Evolutionary conservation across 1,140 invertebrate species (phyloP), one percentile per base, ranked within the genome.

Genomic region (Mesaphorura yosii): DNA sequence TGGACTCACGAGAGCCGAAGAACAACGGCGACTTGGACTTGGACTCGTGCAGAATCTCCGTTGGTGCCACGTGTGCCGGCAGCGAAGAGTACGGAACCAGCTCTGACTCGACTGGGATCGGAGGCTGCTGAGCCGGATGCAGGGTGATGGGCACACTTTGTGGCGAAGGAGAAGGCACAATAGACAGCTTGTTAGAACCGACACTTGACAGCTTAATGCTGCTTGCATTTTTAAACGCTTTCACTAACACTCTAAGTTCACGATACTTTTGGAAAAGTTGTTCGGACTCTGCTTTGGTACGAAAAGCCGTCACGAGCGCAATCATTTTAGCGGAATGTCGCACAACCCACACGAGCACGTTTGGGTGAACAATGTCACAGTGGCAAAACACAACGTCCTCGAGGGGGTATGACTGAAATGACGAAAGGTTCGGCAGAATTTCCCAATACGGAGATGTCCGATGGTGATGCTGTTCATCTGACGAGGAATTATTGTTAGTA

Each of bases 371-470:
- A 10, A 52, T 27, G 49, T 62, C 60, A 34, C 57, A 58, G 45
- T 62, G 60, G 41, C 60, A 62, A 38, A 62, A 62, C 26, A 62
- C 54, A 10, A 62, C 57, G 29, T 62, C 60, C 28, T 62, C 54
- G 28, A 62, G 57, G 19, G 57, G 54, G 28, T 62, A 62, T n/a
- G 57, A 62, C 27, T 62, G 57, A 38, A 59, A 59, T 15, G 51
- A 57, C n/a, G 50, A 54, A 17, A 55, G 34, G 29, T 59, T 59
- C n/a, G 60, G 57, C 28, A 62, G 50, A 7, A 34, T 42, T 42
- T 62, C 60, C 60, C 60, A 62, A 34, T 48, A 53, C 2, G 53
- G 56, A 4, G 56, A 53, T 12, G 25, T 19, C n/a, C n/a, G n/a
- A n/a, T n/a, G n/a, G n/a, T n/a, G n/a, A n/a, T n/a, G n/a, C n/a